Conservation (phyloP, 2,888 invertebrate species). For the Thera britannica region DNA sequence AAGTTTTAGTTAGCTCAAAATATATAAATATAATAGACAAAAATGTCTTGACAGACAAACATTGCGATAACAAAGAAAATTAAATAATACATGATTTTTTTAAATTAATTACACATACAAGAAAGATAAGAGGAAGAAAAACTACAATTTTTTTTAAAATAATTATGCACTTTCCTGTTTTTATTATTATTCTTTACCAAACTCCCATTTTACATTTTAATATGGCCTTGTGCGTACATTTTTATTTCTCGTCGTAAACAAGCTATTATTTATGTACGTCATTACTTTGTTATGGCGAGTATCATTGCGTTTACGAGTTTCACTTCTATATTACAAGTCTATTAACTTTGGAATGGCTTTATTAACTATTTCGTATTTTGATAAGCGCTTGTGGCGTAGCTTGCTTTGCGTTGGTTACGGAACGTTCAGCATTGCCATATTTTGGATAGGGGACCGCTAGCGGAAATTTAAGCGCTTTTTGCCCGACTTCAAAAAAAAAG, state of each 20-base stretch:
- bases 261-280: constrained; percentile 22
- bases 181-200: neutral
- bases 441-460: too few species aligned
- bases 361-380: constrained; percentile 12
- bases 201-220: constrained; percentile 13
- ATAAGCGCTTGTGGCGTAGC: neutral
- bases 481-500: too few species aligned
- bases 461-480: too few species aligned
- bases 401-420: neutral
- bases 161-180: neutral
- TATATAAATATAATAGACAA: too few species aligned
- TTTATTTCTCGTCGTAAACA: constrained; percentile 28
- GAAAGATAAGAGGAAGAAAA: too few species aligned
- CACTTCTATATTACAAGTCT: constrained; percentile 29
- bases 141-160: too few species aligned
- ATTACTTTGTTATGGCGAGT: constrained; percentile 20
- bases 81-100: too few species aligned
- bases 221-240: constrained; percentile 17
- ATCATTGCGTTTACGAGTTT: constrained; percentile 28
- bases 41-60: too few species aligned
- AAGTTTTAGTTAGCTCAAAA: too few species aligned
- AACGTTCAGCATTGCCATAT: too few species aligned
- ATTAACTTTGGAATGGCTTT: constrained; percentile 13
- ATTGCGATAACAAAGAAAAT: too few species aligned
- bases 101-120: too few species aligned